Base-by-base conservation (phyloP, 2,888 invertebrate species). In the Leptinotarsa tumamoca region DNA sequence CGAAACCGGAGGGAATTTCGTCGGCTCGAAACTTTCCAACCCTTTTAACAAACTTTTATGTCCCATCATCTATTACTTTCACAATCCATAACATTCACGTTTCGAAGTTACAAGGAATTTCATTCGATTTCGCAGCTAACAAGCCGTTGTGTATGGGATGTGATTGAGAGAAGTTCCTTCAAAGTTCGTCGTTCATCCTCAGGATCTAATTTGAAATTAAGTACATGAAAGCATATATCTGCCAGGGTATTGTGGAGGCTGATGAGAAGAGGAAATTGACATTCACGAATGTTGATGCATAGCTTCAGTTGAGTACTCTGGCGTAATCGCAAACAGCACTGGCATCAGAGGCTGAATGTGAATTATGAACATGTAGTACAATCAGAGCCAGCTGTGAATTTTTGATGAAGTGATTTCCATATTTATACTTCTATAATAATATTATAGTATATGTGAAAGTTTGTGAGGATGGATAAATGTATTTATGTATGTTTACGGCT, bases 31-130 rank as follows among this genome's bases (percentile, higher is more conserved):
- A 63, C 27, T 43, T 63, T 43, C n/a, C 43, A 27, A 27, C 27
- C 63, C 63, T 43, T 63, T 63, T n/a, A 43, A 63, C 63, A 43
- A 63, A 63, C 33, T 63, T 63, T 63, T 63, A 33, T 17, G 15
- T 10, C 63, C 43, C 18, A 63, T 63, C 63, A 27, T 23, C 61
- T 61, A 63, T 63, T 63, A 63, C 63, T 63, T 63, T 43, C 63
- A 63, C n/a, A 63, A 63, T 63, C 63, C 63, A 63, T 63, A 63
- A 63, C 63, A 43, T 17, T 63, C 33, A 43, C 63, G 63, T 13
- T 43, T 17, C 33, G 5, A n/a, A 63, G 63, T 63, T 33, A 63
- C 63, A 33, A n/a, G 33, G 63, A 63, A n/a, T 63, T 63, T 63
- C 10, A 63, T 63, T 63, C 33, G 63, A 63, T 63, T 63, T 21